Base-by-base conservation (phyloP, 2,888 invertebrate species). In the Sphaerophoria taeniata region DNA sequence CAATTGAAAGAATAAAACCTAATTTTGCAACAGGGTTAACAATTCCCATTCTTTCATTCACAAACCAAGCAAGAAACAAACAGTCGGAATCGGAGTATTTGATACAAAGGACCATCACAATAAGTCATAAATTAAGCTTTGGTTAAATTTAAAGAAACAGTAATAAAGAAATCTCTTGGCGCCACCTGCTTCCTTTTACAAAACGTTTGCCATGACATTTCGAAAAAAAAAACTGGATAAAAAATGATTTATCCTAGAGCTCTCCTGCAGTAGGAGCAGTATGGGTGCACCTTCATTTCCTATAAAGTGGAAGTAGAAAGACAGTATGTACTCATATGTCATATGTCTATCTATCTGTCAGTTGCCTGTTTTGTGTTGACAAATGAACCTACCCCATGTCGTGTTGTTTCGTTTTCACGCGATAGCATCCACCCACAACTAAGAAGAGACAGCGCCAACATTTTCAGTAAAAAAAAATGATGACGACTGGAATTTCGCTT, bases 291-390 rank as follows among this genome's bases (percentile, higher is more conserved):
- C 31, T 31, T 4, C 9, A 51, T 4, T 6, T 9, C 11, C 4
- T 47, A 63, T 39, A 43, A 12, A 43, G 60, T 61, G 31, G 24
- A 39, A 39, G 3, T 24, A 2, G 24, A 11, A 63, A 49, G 47
- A 45, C 45, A 14, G 12, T 34, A 31, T 70, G 69, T n/a, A 78
- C 82, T n/a, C n/a, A n/a, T n/a, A n/a, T n/a, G n/a, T 61, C 69
- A 77, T 77, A 47, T 75, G 77, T 78, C 63, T 74, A 16, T 67
- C 71, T 76, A 71, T 72, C 71, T 79, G 79, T 65, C 84, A 71
- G 65, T 61, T 79, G 71, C 71, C 75, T 60, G 74, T 75, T 84
- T 70, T 74, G 78, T 74, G 78, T 75, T 84, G 83, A 84, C 83
- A 84, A 79, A 84, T 84, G 83, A 71, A 84, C 53, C 74, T 84